Evolutionary conservation across 2,113 vertebrate genomes (phyloP).

Genomic region (Salvelinus fontinalis): DNA sequence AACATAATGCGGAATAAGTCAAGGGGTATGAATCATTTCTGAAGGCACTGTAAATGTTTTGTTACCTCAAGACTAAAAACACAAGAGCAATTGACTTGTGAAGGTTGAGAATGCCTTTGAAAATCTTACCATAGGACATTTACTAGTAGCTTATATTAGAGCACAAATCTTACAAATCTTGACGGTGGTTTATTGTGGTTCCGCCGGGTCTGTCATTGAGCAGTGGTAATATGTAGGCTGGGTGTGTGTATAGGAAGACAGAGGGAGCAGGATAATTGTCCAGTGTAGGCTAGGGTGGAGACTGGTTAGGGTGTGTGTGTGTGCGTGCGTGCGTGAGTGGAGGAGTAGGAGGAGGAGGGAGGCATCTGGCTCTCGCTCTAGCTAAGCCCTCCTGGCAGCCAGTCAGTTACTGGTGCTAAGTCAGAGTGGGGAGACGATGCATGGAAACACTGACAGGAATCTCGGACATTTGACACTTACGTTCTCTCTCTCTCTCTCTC

Average conservation of each 20-base stretch:
- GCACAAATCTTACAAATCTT: too few relatives aligned
- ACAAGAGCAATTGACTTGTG: too few relatives aligned
- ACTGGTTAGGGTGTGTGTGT: not conserved
- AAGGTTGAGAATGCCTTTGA: too few relatives aligned
- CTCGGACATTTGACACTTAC: not conserved
- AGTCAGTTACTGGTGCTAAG: not conserved
- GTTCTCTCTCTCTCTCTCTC: not conserved
- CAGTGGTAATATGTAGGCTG: not conserved
- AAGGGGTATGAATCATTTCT: too few relatives aligned
- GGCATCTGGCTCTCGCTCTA: not conserved
- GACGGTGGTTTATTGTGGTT: too few relatives aligned
- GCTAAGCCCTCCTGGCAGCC: not conserved
- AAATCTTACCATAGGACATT: too few relatives aligned
- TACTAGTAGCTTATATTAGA: too few relatives aligned
- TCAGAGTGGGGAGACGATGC: not conserved
- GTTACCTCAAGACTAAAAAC: too few relatives aligned
- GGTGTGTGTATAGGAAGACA: conserved; percentile 10
- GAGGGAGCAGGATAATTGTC: conserved; percentile 2
- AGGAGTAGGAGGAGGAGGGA: too few relatives aligned
- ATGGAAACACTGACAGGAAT: not conserved
- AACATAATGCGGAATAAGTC: too few relatives aligned
- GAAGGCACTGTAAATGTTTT: too few relatives aligned
- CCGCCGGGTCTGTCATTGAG: too few relatives aligned
- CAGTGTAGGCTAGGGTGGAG: not conserved
- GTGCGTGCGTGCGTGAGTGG: not conserved